Evolutionary conservation across 2,888 invertebrate genomes (phyloP), one percentile per base, ranked within the genome.

Genomic region (Drosophila peninsularis): DNA sequence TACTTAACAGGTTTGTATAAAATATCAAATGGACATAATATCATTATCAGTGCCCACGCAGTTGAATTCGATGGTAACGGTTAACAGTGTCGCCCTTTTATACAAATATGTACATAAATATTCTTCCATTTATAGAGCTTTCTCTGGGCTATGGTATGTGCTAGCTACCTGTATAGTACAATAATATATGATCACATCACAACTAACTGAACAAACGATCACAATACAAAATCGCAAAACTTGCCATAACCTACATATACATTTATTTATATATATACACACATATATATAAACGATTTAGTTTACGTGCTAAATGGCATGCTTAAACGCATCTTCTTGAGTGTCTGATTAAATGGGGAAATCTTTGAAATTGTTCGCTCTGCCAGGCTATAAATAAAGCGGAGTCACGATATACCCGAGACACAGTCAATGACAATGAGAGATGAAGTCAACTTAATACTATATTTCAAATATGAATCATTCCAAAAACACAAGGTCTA

Each of bases 41-140:
- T 63, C 62, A 54, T 42, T 47, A 68, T 37, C 36, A 55, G 54
- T 63, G 52, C 36, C 56, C 41, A 58, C 55, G 21, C 9, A 53
- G 34, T 62, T 68, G 45, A 47, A 61, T 57, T 85, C 85, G 85
- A 78, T 84, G 84, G 85, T 83, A 80, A 78, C 80, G 54, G 68
- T 82, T 80, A 74, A 80, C 82, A 64, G 64, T 45, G 56, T 66
- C 70, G 55, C 57, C 36, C 42, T 62, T 56, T 34, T 37, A 70
- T 37, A 30, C 50, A 50, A 61, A 21, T 9, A 24, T 14, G 30
- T 10, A 30, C 53, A 42, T 57, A 19, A 9, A 52, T 36, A 10
- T n/a, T 5, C 21, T n/a, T 36, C 47, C 32, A 32, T 3, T 13
- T 13, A 14, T 7, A 24, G 24, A 62, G 68, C 56, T 67, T 45